Percentiles rank a stretch among this genome's conserved stretches.
Conservation (phyloP, 2,797 vertebrate species). For the Parotocinclus haroldoi region DNA sequence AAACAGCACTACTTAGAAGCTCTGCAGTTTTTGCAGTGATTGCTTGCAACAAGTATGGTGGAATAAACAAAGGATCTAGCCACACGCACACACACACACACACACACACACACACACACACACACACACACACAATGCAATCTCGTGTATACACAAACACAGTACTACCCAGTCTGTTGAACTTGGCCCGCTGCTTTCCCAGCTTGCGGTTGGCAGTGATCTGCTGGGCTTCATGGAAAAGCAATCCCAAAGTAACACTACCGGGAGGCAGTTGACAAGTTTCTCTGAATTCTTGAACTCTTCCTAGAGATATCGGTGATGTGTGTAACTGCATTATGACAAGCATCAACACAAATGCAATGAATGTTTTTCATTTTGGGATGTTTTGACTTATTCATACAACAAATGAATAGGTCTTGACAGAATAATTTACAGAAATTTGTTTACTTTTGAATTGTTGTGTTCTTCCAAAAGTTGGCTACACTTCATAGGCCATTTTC, state of each 20-base stretch:
- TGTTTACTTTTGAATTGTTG: constrained; percentile 27
- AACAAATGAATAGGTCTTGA: constrained; percentile 24
- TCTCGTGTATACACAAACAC: constrained; percentile 2
- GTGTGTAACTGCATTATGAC: constrained; percentile 34
- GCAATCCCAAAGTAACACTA: constrained; percentile 47
- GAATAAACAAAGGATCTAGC: no score
- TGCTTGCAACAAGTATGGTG: no score
- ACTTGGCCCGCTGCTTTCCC: constrained; percentile 45
- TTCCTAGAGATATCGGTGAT: constrained; percentile 38
- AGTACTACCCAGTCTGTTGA: constrained; percentile 14
- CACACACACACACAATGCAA: constrained; percentile 17
- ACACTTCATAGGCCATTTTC: background rate
- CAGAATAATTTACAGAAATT: constrained; percentile 23
- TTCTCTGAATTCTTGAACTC: constrained; percentile 37
- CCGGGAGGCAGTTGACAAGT: constrained; percentile 16
- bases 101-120: constrained; percentile 28
- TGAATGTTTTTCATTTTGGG: constrained; percentile 39
- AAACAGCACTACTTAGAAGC: no score
- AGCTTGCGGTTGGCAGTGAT: constrained; percentile 40
- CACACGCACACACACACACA: constrained; percentile 28
- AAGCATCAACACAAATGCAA: constrained; percentile 28
- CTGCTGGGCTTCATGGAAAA: constrained; percentile 54
- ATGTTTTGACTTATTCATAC: constrained; percentile 19
- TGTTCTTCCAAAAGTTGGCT: constrained; percentile 11
- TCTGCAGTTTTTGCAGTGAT: no score